Base-by-base conservation (phyloP, 2,797 vertebrate species). In the Urophycis tenuis region DNA sequence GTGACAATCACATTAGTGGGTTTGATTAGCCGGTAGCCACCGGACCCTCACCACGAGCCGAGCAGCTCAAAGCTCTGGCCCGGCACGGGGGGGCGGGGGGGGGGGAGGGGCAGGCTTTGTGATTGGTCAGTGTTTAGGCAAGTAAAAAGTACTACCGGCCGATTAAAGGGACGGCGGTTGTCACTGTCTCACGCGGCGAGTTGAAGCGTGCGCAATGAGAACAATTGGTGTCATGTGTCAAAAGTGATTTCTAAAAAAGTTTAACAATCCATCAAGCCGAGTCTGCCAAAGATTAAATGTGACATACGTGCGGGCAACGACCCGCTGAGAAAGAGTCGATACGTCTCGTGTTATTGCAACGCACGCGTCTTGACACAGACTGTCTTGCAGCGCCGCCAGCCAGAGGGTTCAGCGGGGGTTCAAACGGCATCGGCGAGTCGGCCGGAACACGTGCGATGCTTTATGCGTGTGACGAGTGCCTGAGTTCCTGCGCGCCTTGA, bases 1-100 rank as follows among this genome's bases (percentile, higher is more conserved):
- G 83, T 78, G 81, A 86, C 84, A 83, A 79, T 87, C 82, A 84
- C 78, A 80, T 82, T 82, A 82, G 82, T 72, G 79, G 71, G 83
- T 82, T 70, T 11, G 33, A 87, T 81, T 76, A 84, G 74, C 71
- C 69, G 77, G 75, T 35, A 77, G 39, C 71, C 49, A 53, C 49
- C 19, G 49, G 49, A 53, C 49, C 19, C 49, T 53, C 49, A 8
- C 19, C 49, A 53, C 75, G 35, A 30, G 1, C 31, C 29, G 29
- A 10, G 60, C 3, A 70, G 14, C 70, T n/a, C 15, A 71, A 25
- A 77, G 78, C 72, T 29, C 45, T 72, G 34, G 32, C 29, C 30
- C 3, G 22, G 32, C 45, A 14, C 39, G 39, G 41, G 32, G 36
- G 1, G 31, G 30, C 11, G 32, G 19, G 39, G 19, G 29, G 10